Evolutionary conservation across 1,140 invertebrate genomes (phyloP), one percentile per base, ranked within the genome.

Genomic region (Arion vulgaris): DNA sequence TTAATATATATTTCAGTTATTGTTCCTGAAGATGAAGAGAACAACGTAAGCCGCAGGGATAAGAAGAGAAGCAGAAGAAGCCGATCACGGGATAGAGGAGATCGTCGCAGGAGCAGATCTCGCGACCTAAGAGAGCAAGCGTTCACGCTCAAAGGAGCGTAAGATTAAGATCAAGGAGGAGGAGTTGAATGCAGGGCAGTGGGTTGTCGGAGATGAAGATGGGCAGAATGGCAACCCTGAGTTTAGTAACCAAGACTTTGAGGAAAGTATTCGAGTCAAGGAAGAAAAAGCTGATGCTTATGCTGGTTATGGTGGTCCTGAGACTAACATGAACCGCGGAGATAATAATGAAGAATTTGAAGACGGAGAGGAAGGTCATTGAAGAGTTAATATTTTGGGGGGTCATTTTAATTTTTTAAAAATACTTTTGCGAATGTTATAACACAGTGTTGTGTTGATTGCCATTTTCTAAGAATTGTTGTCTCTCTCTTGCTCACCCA

Each of bases 21-120:
- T 78, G 53, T 0, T 4, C 76, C 76, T 62, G 76, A 78, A 38
- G 76, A 78, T 4, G 76, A 78, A 19, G 76, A 78, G 0, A 45
- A 19, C 45, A 66, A 57, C 23, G 13, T 62, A 39, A 26, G 15
- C 32, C 76, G 76, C 28, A 84, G 84, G 39, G 85, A 87, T 5
- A 84, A 88, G 32, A 88, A 88, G 57, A 83, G 88, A 49, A 83
- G 83, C 38, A 85, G 85, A 74, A 82, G 89, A 82, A 94, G 93
- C n/a, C 53, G 89, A 57, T 88, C 88, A 51, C 92, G 94, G 45
- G 93, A 92, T 85, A 89, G 93, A 72, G 73, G 34, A 23, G 28
- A 71, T 9, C 39, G 73, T 1, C 93, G 93, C 90, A 93, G 92
- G 5, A 93, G 93, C 80, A 91, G 93, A 7, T 93, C 93, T 73